Percentiles rank a stretch among this genome's conserved stretches.
These are phyloP conservation scores for Protophormia terraenovae DNA, from an alignment of 2,888 invertebrate genomes.

Conservation along the genomic window DNA sequence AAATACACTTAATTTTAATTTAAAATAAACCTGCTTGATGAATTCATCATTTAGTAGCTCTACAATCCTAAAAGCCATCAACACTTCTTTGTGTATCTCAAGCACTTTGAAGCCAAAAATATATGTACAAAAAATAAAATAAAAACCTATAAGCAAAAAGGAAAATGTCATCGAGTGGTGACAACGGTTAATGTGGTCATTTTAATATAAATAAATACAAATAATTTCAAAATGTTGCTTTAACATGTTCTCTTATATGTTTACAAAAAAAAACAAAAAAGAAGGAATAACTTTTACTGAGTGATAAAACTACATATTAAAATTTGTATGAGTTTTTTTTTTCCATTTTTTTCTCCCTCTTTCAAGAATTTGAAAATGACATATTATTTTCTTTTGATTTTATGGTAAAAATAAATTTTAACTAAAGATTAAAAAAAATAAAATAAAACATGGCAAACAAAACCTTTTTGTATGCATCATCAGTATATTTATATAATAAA, in stretches of 20 bases:
- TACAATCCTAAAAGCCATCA: background rate
- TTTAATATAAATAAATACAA: slow-evolving; percentile 16
- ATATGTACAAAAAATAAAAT: too few relatives aligned
- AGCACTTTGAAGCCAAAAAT: slow-evolving; percentile 38
- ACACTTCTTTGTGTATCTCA: background rate
- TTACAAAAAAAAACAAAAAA: too few relatives aligned
- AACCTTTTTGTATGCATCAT: background rate
- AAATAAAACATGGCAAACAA: background rate
- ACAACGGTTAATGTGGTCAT: slow-evolving; percentile 59
- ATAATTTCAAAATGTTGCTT: background rate
- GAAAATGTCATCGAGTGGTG: slow-evolving; percentile 47
- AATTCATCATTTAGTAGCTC: too few relatives aligned
- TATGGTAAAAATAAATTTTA: background rate
- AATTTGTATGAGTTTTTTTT: background rate
- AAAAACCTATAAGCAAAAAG: too few relatives aligned
- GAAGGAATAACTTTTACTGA: background rate
- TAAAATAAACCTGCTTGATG: too few relatives aligned
- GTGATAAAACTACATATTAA: background rate
- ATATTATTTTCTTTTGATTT: background rate
- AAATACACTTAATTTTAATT: too few relatives aligned
- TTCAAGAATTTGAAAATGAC: background rate
- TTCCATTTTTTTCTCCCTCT: background rate
- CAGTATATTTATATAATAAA: background rate
- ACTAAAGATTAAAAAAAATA: background rate
- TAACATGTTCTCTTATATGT: background rate